Evolutionary conservation across 1,140 invertebrate genomes (phyloP), one percentile per base, ranked within the genome.

Genomic region (Atopsyche davidsoni): DNA sequence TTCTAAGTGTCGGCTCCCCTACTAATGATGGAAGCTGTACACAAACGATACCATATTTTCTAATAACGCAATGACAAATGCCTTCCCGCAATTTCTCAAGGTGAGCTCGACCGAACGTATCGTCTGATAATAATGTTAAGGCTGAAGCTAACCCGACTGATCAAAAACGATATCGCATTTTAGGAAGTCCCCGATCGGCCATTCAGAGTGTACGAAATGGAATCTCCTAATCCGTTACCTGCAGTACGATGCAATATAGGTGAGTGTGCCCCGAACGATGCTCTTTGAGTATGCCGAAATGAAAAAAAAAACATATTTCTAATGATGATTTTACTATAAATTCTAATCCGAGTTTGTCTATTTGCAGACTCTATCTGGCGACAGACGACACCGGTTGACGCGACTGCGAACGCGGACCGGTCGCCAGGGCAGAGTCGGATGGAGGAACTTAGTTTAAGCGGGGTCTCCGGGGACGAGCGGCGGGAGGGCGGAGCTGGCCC

Each of bases 401-500:
- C 17, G 41, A 39, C 22, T 35, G 32, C 31, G 44, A 24, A 11
- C 3, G 21, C 7, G 21, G 14, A 16, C 22, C 14, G 23, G 4
- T 40, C 32, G 25, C 40, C 24, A 19, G 42, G 40, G 40, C 31
- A 6, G 16, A 4, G 23, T 28, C 38, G 28, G n/a, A 31, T n/a
- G 16, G 11, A 18, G 40, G 40, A 31, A 11, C 19, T 19, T 34
- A 24, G 40, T 46, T 13, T 31, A 43, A 36, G 42, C 31, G 14
- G 40, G 51, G 39, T 34, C 51, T 23, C 43, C 50, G 60, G 44
- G 43, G 56, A 39, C 39, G 45, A 57, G 63, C 61, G 66, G 63
- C 22, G 21, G 21, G 62, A 61, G 63, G 70, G 60, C 62, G 60
- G 70, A 69, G 70, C 69, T 70, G 68, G 65, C 66, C 65, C 57